Conservation (phyloP, 1,140 invertebrate species). For the Aporrectodea caliginosa region DNA sequence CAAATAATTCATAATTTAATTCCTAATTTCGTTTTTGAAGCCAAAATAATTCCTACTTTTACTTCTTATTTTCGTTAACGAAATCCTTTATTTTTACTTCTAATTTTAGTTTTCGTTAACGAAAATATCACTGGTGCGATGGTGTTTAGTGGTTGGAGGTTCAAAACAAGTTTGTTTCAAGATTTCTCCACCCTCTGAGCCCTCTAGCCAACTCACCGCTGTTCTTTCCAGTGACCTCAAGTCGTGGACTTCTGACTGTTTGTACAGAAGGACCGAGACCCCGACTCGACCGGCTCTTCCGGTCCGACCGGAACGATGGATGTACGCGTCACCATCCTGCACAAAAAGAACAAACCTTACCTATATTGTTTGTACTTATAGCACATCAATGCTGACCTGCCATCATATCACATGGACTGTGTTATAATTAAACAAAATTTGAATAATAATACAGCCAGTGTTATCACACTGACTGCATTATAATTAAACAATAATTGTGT, state of each 20-base stretch:
- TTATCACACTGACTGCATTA: too few relatives aligned
- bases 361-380: too few relatives aligned
- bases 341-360: background rate
- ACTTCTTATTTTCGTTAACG: too few relatives aligned
- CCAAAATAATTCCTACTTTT: too few relatives aligned
- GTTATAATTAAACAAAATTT: too few relatives aligned
- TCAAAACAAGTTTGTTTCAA: conserved; percentile 2
- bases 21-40: too few relatives aligned
- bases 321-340: conserved; percentile 20
- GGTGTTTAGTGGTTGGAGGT: background rate
- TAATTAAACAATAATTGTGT: too few relatives aligned
- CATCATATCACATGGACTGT: too few relatives aligned
- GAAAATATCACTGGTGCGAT: background rate
- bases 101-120: background rate
- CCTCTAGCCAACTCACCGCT: conserved; percentile 45
- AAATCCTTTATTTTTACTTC: background rate
- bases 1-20: too few relatives aligned
- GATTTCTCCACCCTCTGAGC: background rate
- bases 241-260: conserved; percentile 40
- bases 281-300: conserved; percentile 52
- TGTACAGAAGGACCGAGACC: conserved; percentile 48
- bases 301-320: conserved; percentile 47
- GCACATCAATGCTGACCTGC: too few relatives aligned
- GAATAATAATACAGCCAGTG: too few relatives aligned
- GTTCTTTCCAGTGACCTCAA: conserved; percentile 42